Evolutionary conservation across 2,888 invertebrate genomes (phyloP).

Genomic region (Tortrix viridana): DNA sequence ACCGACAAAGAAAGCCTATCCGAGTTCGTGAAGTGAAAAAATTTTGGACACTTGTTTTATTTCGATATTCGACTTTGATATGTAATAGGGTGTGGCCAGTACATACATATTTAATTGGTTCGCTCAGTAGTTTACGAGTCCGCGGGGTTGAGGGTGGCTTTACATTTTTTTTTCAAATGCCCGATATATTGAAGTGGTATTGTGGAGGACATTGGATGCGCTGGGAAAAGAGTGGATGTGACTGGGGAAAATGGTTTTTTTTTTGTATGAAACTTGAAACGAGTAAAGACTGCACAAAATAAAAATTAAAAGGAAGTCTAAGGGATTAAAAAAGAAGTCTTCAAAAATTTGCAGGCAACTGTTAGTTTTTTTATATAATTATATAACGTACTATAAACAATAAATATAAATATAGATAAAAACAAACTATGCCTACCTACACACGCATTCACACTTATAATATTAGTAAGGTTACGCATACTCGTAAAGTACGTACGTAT

Average conservation of each 20-base stretch:
- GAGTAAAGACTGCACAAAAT: not conserved
- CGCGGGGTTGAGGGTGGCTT: constrained; percentile 72
- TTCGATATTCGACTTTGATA: not conserved
- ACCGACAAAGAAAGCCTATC: too few relatives aligned
- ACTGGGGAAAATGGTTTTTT: constrained; percentile 1
- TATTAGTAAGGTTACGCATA: too few relatives aligned
- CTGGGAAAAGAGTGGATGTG: constrained; percentile 44
- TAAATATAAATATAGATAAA: too few relatives aligned
- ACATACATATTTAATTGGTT: constrained; percentile 81
- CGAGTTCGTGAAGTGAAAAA: too few relatives aligned
- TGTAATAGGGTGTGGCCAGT: constrained; percentile 48
- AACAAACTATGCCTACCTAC: too few relatives aligned
- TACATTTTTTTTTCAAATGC: constrained; percentile 77
- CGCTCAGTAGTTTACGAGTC: constrained; percentile 72
- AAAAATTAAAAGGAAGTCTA: not conserved
- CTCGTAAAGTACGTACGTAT: too few relatives aligned
- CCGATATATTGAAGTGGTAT: constrained; percentile 75
- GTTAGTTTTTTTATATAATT: too few relatives aligned
- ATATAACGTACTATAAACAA: too few relatives aligned
- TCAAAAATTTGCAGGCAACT: too few relatives aligned
- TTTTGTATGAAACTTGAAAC: not conserved
- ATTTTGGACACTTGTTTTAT: not conserved
- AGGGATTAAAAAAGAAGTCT: too few relatives aligned
- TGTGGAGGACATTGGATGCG: constrained; percentile 73
- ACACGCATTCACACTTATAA: too few relatives aligned